Conservation (phyloP, 2,797 vertebrate genomes). For the Erethizon dorsatum region DNA sequence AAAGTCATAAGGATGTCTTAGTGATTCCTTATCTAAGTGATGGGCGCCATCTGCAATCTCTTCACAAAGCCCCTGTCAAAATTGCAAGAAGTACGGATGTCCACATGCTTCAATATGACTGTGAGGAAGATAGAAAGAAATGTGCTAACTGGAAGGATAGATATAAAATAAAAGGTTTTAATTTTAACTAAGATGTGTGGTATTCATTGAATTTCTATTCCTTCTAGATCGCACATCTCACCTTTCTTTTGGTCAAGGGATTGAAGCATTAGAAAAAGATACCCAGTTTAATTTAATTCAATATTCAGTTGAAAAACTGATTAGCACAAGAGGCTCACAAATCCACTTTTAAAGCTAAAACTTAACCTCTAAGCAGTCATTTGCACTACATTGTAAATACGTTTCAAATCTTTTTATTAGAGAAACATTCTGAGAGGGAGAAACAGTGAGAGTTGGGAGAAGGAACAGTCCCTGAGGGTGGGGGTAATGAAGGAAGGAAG, state of each 20-base stretch:
- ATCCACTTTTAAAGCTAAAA: background rate
- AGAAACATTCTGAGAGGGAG: background rate
- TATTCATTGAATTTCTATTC: background rate
- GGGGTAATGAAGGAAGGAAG: background rate
- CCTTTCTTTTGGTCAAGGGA: slow-evolving; percentile 20
- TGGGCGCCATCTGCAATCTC: background rate
- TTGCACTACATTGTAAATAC: background rate
- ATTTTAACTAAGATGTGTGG: background rate
- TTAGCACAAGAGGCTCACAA: background rate
- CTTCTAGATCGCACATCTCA: background rate
- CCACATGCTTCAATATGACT: background rate
- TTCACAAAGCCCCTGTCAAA: background rate
- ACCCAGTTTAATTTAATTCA: slow-evolving; percentile 21
- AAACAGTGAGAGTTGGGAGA: background rate
- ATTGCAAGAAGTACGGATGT: background rate
- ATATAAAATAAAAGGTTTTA: background rate
- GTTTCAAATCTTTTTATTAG: background rate
- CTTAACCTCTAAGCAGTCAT: background rate
- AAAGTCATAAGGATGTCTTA: background rate
- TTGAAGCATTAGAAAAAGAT: slow-evolving; percentile 41
- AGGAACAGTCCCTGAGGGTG: background rate
- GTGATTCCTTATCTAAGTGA: background rate
- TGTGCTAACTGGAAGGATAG: background rate
- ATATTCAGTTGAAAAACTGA: background rate
- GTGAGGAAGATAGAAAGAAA: background rate